These are phyloP conservation scores for Macrotrachela quadricornifera DNA, from an alignment of 1,140 invertebrate genomes.

Conservation along the genomic window DNA sequence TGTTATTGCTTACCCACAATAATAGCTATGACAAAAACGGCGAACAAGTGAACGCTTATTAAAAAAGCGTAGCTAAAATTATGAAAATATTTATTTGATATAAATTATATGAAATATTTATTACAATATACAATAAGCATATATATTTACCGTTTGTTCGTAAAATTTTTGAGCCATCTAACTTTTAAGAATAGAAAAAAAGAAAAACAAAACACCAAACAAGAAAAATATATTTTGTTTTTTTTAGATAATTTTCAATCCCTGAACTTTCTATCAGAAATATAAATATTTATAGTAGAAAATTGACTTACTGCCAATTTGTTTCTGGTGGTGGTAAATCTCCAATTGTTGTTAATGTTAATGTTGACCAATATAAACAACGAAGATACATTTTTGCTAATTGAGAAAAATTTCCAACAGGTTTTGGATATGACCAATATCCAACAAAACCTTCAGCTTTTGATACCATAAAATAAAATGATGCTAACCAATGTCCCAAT, in stretches of 20 bases:
- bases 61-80: slow-evolving; percentile 75
- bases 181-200: neutral
- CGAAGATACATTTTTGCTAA: slow-evolving; percentile 73
- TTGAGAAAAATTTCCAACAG: slow-evolving; percentile 47
- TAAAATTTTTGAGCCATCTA: slow-evolving; percentile 7
- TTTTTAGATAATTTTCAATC: slow-evolving; percentile 1
- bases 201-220: neutral
- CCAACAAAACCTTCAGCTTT: slow-evolving; percentile 57
- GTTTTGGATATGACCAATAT: slow-evolving; percentile 43
- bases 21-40: slow-evolving; percentile 91
- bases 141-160: slow-evolving; percentile 3
- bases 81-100: slow-evolving; percentile 10
- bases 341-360: slow-evolving; percentile 76
- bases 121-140: neutral
- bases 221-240: neutral
- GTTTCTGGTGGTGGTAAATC: slow-evolving; percentile 79
- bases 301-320: slow-evolving; percentile 68
- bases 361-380: slow-evolving; percentile 81
- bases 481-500: slow-evolving; percentile 85
- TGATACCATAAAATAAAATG: slow-evolving; percentile 80
- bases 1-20: slow-evolving; percentile 52
- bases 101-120: neutral
- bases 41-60: slow-evolving; percentile 82
- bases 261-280: neutral
- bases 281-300: neutral